Conservation (phyloP, 2,888 invertebrate genomes). For the Trissolcus japonicus region DNA sequence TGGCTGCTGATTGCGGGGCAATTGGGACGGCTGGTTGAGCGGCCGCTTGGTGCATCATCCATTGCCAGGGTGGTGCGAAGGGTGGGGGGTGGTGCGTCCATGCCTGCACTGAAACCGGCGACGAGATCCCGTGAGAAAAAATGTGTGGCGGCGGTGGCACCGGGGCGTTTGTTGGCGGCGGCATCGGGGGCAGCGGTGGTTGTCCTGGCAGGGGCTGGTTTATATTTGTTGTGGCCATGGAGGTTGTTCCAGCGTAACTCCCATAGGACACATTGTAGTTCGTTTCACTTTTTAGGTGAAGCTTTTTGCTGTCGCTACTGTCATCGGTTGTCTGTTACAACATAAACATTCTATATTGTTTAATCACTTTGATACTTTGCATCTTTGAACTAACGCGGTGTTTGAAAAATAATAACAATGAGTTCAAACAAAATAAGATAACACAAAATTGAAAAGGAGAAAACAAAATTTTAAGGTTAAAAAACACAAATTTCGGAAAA, state of each 20-base stretch:
- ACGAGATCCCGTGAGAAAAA: slow-evolving; percentile 68
- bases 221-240: slow-evolving; percentile 62
- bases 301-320: slow-evolving; percentile 15
- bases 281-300: slow-evolving; percentile 6
- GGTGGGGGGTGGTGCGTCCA: slow-evolving; percentile 64
- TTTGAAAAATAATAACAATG: too few relatives aligned
- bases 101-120: slow-evolving; percentile 70
- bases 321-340: slow-evolving; percentile 29
- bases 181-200: slow-evolving; percentile 74
- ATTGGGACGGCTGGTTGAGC: slow-evolving; percentile 59
- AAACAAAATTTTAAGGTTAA: too few relatives aligned
- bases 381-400: too few relatives aligned
- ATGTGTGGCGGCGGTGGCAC: slow-evolving; percentile 69
- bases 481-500: too few relatives aligned
- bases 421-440: too few relatives aligned
- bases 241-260: slow-evolving; percentile 64
- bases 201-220: slow-evolving; percentile 73
- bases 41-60: slow-evolving; percentile 71
- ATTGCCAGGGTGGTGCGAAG: slow-evolving; percentile 69
- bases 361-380: too few relatives aligned
- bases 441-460: too few relatives aligned
- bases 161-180: slow-evolving; percentile 70
- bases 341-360: neutral
- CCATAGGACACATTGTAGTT: slow-evolving; percentile 67
- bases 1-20: slow-evolving; percentile 63